A percentile compares a stretch with the other conserved stretches of the same genome.
Evolutionary conservation across 2,888 invertebrate genomes (phyloP).

Genomic region (Apamea monoglypha): DNA sequence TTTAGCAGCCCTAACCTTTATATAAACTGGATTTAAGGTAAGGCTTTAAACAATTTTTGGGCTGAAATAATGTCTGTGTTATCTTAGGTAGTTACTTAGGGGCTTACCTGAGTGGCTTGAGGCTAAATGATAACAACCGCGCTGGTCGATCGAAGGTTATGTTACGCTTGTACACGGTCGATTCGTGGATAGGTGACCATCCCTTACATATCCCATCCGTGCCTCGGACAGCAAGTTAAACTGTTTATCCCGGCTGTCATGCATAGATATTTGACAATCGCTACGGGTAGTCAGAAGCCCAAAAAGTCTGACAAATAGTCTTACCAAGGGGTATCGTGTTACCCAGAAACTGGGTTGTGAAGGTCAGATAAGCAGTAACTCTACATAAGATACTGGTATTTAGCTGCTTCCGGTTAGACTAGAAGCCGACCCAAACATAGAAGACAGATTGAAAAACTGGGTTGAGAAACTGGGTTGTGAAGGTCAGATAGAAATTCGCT

Average conservation of each 20-base stretch:
- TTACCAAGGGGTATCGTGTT: background rate
- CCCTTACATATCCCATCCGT: background rate
- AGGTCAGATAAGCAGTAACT: background rate
- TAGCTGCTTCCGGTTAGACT: too few species aligned
- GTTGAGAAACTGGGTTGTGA: background rate
- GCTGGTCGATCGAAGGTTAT: background rate
- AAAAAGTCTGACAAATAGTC: background rate
- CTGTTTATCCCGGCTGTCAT: too few species aligned
- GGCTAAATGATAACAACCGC: background rate
- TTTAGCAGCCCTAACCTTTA: slow-evolving; percentile 45
- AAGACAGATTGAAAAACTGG: too few species aligned
- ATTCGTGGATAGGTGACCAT: background rate
- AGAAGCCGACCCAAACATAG: too few species aligned
- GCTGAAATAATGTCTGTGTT: background rate
- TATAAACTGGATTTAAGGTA: slow-evolving; percentile 27
- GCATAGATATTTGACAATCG: background rate
- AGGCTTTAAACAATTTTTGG: slow-evolving; percentile 14
- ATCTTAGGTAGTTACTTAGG: background rate
- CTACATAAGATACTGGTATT: too few species aligned
- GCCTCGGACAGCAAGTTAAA: background rate
- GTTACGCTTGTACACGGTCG: background rate
- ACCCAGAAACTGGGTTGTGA: background rate
- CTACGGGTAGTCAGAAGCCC: too few species aligned
- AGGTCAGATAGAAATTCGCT: background rate
- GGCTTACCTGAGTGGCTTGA: background rate